These are phyloP conservation scores for Stictocephala bisonia DNA, from an alignment of 2,888 invertebrate species.

Conservation along the genomic window DNA sequence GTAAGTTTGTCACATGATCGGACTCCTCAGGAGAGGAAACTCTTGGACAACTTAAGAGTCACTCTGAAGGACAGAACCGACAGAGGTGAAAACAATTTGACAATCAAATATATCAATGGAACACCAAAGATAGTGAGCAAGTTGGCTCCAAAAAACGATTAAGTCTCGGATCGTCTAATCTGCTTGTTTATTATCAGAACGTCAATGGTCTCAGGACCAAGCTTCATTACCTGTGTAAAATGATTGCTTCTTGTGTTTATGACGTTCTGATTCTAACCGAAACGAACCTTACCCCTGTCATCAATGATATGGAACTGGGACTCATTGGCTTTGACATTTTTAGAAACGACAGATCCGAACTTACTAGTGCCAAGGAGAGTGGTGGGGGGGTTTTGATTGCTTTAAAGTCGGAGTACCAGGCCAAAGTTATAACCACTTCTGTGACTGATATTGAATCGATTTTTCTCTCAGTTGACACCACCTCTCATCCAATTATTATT, in stretches of 20 bases:
- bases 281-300: constrained; percentile 4
- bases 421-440: not conserved
- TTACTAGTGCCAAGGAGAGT: constrained; percentile 11
- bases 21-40: too few species aligned
- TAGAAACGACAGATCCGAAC: not conserved
- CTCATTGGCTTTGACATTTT: constrained; percentile 18
- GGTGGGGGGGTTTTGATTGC: not conserved
- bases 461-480: not conserved
- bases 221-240: not conserved
- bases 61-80: not conserved
- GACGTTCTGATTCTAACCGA: not conserved
- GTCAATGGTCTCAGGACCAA: constrained; percentile 16
- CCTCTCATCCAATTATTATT: constrained; percentile 16
- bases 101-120: too few species aligned
- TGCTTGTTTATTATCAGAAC: constrained; percentile 7
- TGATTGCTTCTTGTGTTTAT: not conserved
- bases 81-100: not conserved
- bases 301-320: constrained; percentile 1
- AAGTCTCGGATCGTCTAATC: constrained; percentile 6
- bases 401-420: not conserved
- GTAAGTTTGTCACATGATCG: too few species aligned
- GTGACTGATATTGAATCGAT: not conserved
- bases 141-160: not conserved
- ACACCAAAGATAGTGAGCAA: not conserved
- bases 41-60: not conserved